Evolutionary conservation across 2,888 invertebrate species (phyloP).

Genomic region (Sinotaia quadrata): DNA sequence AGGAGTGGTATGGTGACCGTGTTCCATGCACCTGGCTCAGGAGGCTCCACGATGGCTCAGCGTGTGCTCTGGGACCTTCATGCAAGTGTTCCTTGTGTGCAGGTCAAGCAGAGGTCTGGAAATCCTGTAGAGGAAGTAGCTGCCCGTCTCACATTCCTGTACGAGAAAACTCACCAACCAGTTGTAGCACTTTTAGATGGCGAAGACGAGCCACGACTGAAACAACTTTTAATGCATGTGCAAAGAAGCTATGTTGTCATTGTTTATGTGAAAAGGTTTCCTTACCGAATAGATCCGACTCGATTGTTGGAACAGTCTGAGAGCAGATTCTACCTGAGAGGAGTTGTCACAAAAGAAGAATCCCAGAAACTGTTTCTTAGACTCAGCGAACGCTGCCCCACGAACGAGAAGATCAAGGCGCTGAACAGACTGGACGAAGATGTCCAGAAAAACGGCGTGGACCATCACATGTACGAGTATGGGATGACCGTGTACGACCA

Average conservation of each 20-base stretch:
- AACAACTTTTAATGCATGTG: slow-evolving; percentile 29
- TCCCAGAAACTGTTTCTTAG: slow-evolving; percentile 34
- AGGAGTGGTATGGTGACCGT: slow-evolving; percentile 40
- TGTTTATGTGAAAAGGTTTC: slow-evolving; percentile 41
- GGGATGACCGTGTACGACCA: slow-evolving; percentile 42
- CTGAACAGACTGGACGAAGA: slow-evolving; percentile 1
- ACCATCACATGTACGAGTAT: slow-evolving; percentile 40
- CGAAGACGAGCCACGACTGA: slow-evolving; percentile 44
- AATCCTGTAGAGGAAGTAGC: slow-evolving; percentile 33
- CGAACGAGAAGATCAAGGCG: slow-evolving; percentile 1
- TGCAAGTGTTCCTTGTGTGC: slow-evolving; percentile 41
- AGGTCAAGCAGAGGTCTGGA: slow-evolving; percentile 37
- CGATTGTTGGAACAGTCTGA: background rate
- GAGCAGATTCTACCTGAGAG: slow-evolving; percentile 34
- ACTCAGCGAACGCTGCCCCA: slow-evolving; percentile 34
- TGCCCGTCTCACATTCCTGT: slow-evolving; percentile 36
- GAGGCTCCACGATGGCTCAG: slow-evolving; percentile 50
- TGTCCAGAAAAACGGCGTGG: slow-evolving; percentile 8
- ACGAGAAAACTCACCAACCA: slow-evolving; percentile 42
- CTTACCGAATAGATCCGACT: slow-evolving; percentile 20
- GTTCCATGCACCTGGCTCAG: slow-evolving; percentile 47
- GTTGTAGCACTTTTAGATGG: slow-evolving; percentile 46
- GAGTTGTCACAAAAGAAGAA: slow-evolving; percentile 37
- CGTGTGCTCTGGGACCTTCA: slow-evolving; percentile 47
- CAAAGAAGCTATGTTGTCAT: slow-evolving; percentile 33